Percentiles rank a stretch among this genome's conserved stretches.
These are phyloP conservation scores for Erpornis zantholeuca DNA, from an alignment of 2,113 vertebrate genomes.

Conservation along the genomic window DNA sequence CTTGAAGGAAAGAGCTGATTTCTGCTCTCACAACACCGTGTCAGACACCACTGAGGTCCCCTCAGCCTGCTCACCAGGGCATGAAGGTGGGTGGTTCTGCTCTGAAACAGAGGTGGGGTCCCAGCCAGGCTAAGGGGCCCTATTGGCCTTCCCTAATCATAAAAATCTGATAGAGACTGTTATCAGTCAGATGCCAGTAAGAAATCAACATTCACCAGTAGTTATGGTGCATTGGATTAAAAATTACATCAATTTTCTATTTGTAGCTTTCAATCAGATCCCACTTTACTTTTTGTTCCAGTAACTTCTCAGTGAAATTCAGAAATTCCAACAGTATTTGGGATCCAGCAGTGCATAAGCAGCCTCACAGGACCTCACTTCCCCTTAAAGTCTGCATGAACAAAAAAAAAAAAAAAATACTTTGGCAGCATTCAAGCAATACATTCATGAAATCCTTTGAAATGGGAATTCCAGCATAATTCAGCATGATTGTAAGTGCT, in stretches of 20 bases:
- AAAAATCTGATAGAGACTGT: neutral
- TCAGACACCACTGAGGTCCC: fast-evolving
- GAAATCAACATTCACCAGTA: neutral
- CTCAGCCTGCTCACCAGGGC: fast-evolving
- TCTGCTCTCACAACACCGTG: fast-evolving
- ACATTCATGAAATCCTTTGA: constrained; percentile 16
- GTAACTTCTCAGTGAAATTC: neutral
- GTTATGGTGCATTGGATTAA: neutral
- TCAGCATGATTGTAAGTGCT: constrained; percentile 33
- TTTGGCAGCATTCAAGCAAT: constrained; percentile 8
- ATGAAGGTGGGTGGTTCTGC: fast-evolving
- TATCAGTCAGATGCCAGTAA: neutral
- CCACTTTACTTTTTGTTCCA: neutral
- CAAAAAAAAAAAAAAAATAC: neutral
- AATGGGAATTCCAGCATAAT: constrained; percentile 41
- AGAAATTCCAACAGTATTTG: neutral
- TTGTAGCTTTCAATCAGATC: neutral
- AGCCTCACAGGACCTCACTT: neutral
- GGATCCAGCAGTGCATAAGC: neutral
- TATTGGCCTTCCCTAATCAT: neutral
- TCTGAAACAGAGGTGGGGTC: fast-evolving
- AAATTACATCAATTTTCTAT: neutral
- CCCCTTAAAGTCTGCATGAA: neutral
- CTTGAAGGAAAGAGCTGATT: neutral
- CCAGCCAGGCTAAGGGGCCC: neutral